These are phyloP conservation scores for Cuculus canorus DNA, from an alignment of 2,797 vertebrate species.

Conservation along the genomic window DNA sequence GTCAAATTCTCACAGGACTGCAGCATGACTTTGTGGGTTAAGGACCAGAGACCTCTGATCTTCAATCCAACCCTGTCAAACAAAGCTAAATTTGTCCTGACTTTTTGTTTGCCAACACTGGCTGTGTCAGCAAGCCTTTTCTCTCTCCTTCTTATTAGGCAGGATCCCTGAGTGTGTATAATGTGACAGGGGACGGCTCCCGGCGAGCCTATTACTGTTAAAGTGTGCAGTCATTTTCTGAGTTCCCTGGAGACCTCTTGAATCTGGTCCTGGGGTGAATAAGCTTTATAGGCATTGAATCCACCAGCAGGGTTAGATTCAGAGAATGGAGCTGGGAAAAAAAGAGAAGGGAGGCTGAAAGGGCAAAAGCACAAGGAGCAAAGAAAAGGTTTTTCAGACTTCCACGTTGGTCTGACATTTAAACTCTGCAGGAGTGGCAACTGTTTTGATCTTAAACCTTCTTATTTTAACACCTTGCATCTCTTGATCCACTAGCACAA, in stretches of 20 bases:
- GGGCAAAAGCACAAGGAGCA: slow-evolving; percentile 69
- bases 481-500: background rate
- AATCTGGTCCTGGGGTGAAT: slow-evolving; percentile 53
- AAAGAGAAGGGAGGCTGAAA: slow-evolving; percentile 57
- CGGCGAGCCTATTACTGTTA: slow-evolving; percentile 51
- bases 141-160: slow-evolving; percentile 57
- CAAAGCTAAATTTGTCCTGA: slow-evolving; percentile 24
- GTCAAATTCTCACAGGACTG: slow-evolving; percentile 18
- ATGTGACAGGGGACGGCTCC: slow-evolving; percentile 20
- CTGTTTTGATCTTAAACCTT: slow-evolving; percentile 71
- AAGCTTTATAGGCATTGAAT: slow-evolving; percentile 51
- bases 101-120: slow-evolving; percentile 54
- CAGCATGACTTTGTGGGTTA: slow-evolving; percentile 6
- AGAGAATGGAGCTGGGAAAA: slow-evolving; percentile 71
- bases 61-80: slow-evolving; percentile 25
- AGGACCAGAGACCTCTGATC: slow-evolving; percentile 38
- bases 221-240: slow-evolving; percentile 52
- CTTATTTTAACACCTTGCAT: slow-evolving; percentile 42
- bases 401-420: slow-evolving; percentile 76
- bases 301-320: slow-evolving; percentile 64
- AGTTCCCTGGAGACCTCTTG: slow-evolving; percentile 55
- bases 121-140: slow-evolving; percentile 66
- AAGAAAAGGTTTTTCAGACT: slow-evolving; percentile 68
- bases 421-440: slow-evolving; percentile 67
- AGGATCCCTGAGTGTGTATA: background rate